These are phyloP conservation scores for Calameuta pallipes DNA, from an alignment of 2,888 invertebrate genomes.

Conservation along the genomic window DNA sequence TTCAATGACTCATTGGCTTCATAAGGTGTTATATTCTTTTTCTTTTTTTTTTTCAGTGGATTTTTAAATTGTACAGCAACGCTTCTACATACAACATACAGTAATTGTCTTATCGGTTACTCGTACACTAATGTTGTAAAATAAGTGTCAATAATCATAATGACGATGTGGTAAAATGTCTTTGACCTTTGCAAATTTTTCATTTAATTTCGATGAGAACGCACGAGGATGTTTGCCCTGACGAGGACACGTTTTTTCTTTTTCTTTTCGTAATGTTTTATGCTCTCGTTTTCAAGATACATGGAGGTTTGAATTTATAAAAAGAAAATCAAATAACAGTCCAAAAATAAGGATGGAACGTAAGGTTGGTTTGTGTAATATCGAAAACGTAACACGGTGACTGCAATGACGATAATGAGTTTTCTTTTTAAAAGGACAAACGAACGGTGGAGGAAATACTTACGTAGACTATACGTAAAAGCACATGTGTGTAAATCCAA, in stretches of 20 bases:
- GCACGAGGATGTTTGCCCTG: neutral
- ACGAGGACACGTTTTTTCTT: neutral
- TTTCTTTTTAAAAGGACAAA: no score
- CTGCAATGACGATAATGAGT: no score
- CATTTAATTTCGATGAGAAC: conserved; percentile 13
- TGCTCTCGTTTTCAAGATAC: neutral
- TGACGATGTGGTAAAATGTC: conserved; percentile 2
- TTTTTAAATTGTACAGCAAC: conserved; percentile 46
- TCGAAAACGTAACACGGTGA: no score
- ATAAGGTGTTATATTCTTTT: neutral
- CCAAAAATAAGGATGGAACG: no score
- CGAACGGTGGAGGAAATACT: no score
- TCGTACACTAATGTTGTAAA: conserved; percentile 24
- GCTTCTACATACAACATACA: conserved; percentile 50
- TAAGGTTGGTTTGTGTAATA: no score
- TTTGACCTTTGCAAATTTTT: neutral
- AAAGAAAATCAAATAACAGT: neutral
- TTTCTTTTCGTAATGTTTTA: neutral
- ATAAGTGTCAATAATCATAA: conserved; percentile 8
- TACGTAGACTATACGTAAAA: no score
- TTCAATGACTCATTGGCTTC: neutral
- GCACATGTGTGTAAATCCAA: no score
- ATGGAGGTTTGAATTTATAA: neutral
- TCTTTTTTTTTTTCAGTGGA: neutral
- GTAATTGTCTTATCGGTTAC: conserved; percentile 39